Evolutionary conservation across 2,113 vertebrate species (phyloP), one percentile per base, ranked within the genome.

Genomic region (Pteropus alecto): DNA sequence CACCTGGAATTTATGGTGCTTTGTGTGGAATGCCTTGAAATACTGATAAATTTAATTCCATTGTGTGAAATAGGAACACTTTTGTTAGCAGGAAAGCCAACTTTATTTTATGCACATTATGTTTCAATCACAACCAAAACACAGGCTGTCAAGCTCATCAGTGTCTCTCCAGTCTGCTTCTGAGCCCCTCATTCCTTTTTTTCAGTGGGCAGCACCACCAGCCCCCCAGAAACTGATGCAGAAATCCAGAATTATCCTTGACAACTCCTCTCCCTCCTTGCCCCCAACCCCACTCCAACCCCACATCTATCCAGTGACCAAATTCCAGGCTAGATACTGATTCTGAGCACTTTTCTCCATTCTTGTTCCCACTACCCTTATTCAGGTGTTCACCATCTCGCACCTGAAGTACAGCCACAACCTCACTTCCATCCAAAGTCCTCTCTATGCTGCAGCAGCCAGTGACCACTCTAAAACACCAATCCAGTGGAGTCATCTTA

Each of bases 51-150:
- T 30, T 46, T 76, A 70, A 70, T 56, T 76, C 63, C 30, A 41
- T 56, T 63, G 11, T 48, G 48, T 87, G 61, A 79, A 87, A 21
- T 3, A 61, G 76, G 78, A 95, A 67, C 58, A 11, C 43, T 84
- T 83, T 84, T 71, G 83, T 89, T 74, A 89, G 60, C 85, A 90
- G 60, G 26, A 86, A 33, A 90, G 78, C 43, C 38, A 33, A 24
- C 77, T 48, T 0, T 70, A 41, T 79, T 24, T 22, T 16, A 5
- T 1, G 33, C 26, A 26, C 56, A 35, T 89, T 84, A 35, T 83
- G 60, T 76, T 94, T 93, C 63, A 54, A n/a, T 93, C 73, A 87
- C 56, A 78, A 56, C 68, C 48, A 13, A 43, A 94, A 77, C 60
- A n/a, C 60, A 48, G 48, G 76, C 77, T 95, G 78, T 95, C 89